Percentiles rank a stretch among this genome's conserved stretches.
phyloP scores from a whole-genome alignment of 1,140 invertebrate species.

The Laupala kohalensis region DNA sequence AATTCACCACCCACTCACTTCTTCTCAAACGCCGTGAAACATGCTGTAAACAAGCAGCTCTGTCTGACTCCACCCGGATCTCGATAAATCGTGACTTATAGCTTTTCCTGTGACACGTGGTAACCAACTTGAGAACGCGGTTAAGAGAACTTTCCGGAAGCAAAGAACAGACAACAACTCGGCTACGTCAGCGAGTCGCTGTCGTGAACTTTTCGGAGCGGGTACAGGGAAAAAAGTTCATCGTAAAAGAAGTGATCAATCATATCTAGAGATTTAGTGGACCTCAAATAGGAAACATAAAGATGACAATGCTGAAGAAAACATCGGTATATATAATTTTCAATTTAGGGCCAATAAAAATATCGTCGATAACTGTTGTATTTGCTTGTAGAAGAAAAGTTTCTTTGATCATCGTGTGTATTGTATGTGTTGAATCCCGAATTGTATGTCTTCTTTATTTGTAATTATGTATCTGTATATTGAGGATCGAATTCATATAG shows the following conservation, averaged over 20 bases:
- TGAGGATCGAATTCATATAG: too few species aligned
- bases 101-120: background rate
- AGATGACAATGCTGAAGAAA: too few species aligned
- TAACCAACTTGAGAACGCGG: background rate
- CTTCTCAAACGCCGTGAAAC: background rate
- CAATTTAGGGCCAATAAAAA: too few species aligned
- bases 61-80: background rate
- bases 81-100: background rate
- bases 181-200: background rate
- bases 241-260: background rate
- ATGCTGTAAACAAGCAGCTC: background rate
- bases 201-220: background rate
- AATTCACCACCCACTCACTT: background rate
- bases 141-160: background rate
- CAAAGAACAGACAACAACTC: background rate
- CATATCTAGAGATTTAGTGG: too few species aligned
- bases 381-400: too few species aligned
- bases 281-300: too few species aligned
- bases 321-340: too few species aligned
- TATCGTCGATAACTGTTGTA: too few species aligned
- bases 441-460: too few species aligned
- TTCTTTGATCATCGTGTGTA: too few species aligned
- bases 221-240: background rate
- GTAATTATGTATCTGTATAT: too few species aligned
- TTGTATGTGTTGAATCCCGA: too few species aligned